A percentile compares a stretch with the other conserved stretches of the same genome.
Evolutionary conservation across 2,888 invertebrate species (phyloP).

Genomic region (Zeuzera pyrina): DNA sequence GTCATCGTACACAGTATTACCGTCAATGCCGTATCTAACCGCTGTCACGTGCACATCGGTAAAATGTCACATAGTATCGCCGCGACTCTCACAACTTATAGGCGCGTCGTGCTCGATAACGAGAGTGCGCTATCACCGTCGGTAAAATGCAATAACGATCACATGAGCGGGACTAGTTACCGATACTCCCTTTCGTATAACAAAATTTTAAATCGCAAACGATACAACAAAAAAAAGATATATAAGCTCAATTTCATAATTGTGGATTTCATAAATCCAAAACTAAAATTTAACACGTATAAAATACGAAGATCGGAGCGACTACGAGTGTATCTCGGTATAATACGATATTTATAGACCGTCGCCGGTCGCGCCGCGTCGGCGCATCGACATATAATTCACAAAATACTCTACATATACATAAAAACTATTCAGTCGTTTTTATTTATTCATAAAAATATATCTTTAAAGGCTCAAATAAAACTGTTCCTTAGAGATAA

Average conservation of each 20-base stretch:
- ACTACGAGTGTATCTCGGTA: constrained; percentile 62
- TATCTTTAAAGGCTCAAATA: constrained; percentile 71
- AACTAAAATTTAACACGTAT: constrained; percentile 38
- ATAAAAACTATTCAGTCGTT: constrained; percentile 73
- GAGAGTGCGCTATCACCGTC: constrained; percentile 65
- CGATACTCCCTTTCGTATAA: constrained; percentile 51
- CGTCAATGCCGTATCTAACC: constrained; percentile 40
- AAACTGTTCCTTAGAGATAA: constrained; percentile 50
- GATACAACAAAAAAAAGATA: constrained; percentile 63
- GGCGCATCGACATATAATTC: constrained; percentile 54
- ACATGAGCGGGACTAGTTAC: constrained; percentile 69
- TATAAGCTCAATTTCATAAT: constrained; percentile 56
- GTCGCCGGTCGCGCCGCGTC: constrained; percentile 41
- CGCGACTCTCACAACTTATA: constrained; percentile 45
- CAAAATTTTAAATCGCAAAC: constrained; percentile 45
- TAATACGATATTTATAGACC: constrained; percentile 68
- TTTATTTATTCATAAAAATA: constrained; percentile 71
- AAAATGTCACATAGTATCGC: constrained; percentile 60
- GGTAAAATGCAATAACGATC: constrained; percentile 69
- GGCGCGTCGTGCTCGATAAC: constrained; percentile 63
- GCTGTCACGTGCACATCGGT: constrained; percentile 15
- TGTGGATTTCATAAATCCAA: constrained; percentile 66
- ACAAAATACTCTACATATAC: constrained; percentile 64
- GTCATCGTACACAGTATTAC: too few species aligned
- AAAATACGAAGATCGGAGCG: constrained; percentile 54